phyloP scores from a whole-genome alignment of 2,113 vertebrate genomes.

The Aplodontia rufa region DNA sequence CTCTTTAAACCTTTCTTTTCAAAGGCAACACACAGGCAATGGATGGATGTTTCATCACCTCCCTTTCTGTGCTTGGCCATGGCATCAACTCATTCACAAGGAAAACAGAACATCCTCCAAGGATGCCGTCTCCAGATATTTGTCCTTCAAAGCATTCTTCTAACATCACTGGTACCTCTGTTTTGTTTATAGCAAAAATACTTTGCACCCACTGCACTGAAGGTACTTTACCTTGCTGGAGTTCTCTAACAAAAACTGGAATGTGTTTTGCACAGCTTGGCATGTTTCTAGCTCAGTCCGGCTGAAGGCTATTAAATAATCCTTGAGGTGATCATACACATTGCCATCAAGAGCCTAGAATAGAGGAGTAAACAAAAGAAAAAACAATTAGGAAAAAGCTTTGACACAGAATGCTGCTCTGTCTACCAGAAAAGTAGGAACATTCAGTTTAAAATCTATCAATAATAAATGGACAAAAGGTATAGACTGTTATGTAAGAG shows the following conservation, averaged over 20 bases:
- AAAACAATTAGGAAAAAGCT: slow-evolving; percentile 19
- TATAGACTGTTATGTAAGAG: background rate
- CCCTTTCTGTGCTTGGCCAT: background rate
- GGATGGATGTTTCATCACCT: background rate
- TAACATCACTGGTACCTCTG: background rate
- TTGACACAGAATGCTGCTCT: background rate
- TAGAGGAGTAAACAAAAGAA: slow-evolving; percentile 46
- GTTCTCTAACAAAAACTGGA: slow-evolving; percentile 97
- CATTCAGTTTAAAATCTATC: slow-evolving; percentile 40
- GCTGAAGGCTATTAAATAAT: slow-evolving; percentile 96
- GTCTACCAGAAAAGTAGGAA: slow-evolving; percentile 7
- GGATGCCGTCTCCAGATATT: slow-evolving; percentile 15
- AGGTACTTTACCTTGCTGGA: slow-evolving; percentile 91
- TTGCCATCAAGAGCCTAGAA: slow-evolving; percentile 94
- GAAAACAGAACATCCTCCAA: background rate
- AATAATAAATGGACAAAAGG: slow-evolving; percentile 42
- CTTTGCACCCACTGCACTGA: slow-evolving; percentile 28
- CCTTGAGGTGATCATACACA: slow-evolving; percentile 94
- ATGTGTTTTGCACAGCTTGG: slow-evolving; percentile 95
- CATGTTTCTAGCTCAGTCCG: slow-evolving; percentile 96
- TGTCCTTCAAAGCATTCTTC: slow-evolving; percentile 29
- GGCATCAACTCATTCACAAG: background rate
- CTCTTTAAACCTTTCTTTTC: slow-evolving; percentile 22
- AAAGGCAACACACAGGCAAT: background rate
- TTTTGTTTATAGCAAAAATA: slow-evolving; percentile 34